A percentile compares a stretch with the other conserved stretches of the same genome.
phyloP scores from a whole-genome alignment of 1,140 invertebrate genomes.

The Pogonognathellus flavescens region DNA sequence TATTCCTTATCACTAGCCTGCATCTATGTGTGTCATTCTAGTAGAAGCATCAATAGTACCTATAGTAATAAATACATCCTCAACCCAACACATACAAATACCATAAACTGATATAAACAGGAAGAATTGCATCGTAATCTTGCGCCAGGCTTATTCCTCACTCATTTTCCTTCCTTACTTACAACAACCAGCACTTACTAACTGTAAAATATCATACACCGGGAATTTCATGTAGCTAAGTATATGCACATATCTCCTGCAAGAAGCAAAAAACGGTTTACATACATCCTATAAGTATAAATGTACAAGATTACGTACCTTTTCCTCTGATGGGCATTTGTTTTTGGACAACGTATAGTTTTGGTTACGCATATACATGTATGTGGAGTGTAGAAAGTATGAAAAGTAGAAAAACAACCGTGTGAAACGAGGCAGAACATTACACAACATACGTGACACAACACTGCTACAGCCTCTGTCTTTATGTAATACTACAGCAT shows the following conservation, averaged over 20 bases:
- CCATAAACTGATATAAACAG: neutral
- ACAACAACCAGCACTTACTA: no score
- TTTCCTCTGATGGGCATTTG: no score
- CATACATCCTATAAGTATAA: no score
- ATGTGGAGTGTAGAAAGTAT: neutral
- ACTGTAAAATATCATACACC: no score
- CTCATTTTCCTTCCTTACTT: neutral
- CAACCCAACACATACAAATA: neutral
- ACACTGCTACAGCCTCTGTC: neutral
- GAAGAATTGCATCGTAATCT: neutral
- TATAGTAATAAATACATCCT: neutral
- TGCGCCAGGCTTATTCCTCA: neutral
- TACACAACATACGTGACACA: neutral
- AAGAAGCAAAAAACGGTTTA: no score
- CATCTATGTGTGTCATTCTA: no score
- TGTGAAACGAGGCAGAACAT: neutral
- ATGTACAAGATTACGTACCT: no score
- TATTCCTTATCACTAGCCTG: neutral
- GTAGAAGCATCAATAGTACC: no score
- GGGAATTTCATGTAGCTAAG: no score
- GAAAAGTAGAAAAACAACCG: neutral
- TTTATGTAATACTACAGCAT: slow-evolving; percentile 3
- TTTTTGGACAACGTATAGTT: neutral
- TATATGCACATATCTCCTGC: neutral
- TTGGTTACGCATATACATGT: no score